Conservation (phyloP, 2,113 vertebrate species). For the Stomatorhinus ivindoensis region DNA sequence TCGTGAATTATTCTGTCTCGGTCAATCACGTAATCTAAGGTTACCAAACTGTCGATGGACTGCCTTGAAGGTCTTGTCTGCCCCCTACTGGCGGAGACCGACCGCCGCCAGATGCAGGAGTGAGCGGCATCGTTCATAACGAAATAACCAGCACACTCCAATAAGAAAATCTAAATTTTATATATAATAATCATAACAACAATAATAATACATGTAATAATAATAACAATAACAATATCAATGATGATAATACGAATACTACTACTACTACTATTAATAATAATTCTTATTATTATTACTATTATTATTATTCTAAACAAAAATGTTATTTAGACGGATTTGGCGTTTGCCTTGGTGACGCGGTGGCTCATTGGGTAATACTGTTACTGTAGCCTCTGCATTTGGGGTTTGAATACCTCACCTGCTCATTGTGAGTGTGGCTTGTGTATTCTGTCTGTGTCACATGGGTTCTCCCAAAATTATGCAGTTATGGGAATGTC, state of each 20-base stretch:
- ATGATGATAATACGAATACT: no score
- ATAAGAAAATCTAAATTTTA: background rate
- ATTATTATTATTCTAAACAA: no score
- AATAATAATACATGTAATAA: background rate
- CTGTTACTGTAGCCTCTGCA: background rate
- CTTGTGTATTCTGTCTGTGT: background rate
- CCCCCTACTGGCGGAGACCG: slow-evolving; percentile 35
- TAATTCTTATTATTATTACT: background rate
- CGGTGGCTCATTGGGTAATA: background rate
- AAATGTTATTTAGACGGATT: background rate
- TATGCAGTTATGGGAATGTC: background rate
- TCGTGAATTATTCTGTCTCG: background rate
- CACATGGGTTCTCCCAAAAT: background rate
- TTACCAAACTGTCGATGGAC: background rate
- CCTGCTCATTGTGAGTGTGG: background rate
- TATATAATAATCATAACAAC: background rate
- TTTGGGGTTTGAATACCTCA: background rate
- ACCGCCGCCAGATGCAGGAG: background rate
- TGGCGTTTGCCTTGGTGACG: background rate
- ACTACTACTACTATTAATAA: no score
- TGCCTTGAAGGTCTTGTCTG: slow-evolving; percentile 30
- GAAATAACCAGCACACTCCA: background rate
- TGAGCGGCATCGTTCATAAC: background rate
- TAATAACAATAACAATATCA: background rate
- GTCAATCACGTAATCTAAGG: background rate